Evolutionary conservation across 2,888 invertebrate genomes (phyloP), one percentile per base, ranked within the genome.

Genomic region (Eulithis testata): DNA sequence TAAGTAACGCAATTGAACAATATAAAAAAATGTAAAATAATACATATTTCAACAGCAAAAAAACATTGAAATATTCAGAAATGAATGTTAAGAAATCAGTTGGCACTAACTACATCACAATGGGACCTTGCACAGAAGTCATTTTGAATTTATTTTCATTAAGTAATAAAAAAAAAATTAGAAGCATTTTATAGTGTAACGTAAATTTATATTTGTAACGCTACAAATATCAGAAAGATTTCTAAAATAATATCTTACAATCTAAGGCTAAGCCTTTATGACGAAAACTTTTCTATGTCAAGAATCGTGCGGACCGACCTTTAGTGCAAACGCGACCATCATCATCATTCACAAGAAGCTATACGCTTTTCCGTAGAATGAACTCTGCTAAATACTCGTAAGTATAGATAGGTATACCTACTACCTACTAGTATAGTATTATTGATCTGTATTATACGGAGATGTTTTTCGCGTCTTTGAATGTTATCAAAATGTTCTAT

Each of bases 91-190:
- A 60, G 7, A 61, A 57, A 62, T 50, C 63, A 60, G 82, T 91
- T 90, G 91, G 91, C 91, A 91, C 91, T 88, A 89, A 79, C 86
- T 90, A 87, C 83, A 90, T 91, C 91, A 90, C 90, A 89, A 83
- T 83, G 76, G 83, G 81, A 89, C 84, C 84, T 87, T 87, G 86
- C 84, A 79, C 79, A 78, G 65, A 56, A 57, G 51, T 60, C 36
- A 43, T 56, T 54, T 58, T 50, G 12, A 52, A 57, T 52, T 47
- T 54, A 31, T 53, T 43, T 52, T 60, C 47, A 21, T 53, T 52
- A 7, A 21, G n/a, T 5, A 11, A 56, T 51, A 56, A 11, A 47
- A 55, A 50, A 58, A 40, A 50, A 31, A 51, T 51, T 59, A 58
- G 9, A 65, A 60, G 65, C 65, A 52, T 51, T 65, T 58, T n/a